Conservation (phyloP, 2,888 invertebrate genomes). For the Criorhina ranunculi region DNA sequence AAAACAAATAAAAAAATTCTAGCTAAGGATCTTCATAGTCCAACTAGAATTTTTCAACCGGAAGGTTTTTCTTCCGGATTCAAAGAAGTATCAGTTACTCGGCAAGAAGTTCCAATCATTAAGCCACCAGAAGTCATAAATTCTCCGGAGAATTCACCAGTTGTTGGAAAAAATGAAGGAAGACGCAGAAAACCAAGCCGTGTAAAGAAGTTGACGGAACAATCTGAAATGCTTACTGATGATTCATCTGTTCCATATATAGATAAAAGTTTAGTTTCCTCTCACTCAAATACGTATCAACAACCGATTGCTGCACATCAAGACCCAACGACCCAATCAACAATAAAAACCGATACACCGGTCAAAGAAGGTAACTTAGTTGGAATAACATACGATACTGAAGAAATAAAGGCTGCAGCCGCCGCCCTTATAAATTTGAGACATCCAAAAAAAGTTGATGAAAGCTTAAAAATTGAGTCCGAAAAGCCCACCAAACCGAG, state of each 20-base stretch:
- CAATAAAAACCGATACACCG: neutral
- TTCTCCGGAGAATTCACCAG: neutral
- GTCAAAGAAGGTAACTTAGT: neutral
- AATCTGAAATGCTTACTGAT: neutral
- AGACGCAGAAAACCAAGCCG: slow-evolving; percentile 29
- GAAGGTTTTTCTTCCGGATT: no score
- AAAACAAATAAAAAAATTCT: slow-evolving; percentile 20
- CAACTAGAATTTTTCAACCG: neutral
- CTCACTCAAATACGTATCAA: neutral
- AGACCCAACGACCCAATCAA: neutral
- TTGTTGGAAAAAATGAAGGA: slow-evolving; percentile 20
- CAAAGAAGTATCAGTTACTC: neutral
- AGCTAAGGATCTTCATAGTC: neutral
- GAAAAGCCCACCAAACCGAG: neutral
- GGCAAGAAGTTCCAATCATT: neutral
- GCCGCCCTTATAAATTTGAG: slow-evolving; percentile 41
- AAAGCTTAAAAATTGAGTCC: neutral
- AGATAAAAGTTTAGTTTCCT: no score
- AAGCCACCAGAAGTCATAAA: neutral
- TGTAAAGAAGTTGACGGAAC: slow-evolving; percentile 29
- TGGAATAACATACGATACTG: slow-evolving; percentile 24
- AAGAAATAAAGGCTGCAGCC: slow-evolving; percentile 55
- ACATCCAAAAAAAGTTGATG: slow-evolving; percentile 49
- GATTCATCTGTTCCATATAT: no score
- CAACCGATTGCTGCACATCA: neutral